Evolutionary conservation across 2,888 invertebrate species (phyloP).

Genomic region (Theodoxus fluviatilis): DNA sequence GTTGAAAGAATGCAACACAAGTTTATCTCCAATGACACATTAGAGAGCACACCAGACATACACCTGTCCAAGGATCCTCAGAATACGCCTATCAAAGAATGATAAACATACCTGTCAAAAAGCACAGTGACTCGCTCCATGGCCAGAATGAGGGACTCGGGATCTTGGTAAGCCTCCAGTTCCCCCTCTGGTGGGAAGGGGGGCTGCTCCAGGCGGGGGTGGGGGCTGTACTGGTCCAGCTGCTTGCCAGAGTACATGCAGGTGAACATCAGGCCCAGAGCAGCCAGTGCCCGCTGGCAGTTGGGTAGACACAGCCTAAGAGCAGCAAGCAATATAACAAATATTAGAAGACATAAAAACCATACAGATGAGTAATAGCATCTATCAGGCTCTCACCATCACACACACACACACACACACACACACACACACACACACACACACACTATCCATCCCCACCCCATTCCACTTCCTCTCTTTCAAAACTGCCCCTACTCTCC

Average conservation of each 20-base stretch:
- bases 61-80: background rate
- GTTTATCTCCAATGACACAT: background rate
- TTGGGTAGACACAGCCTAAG: slow-evolving; percentile 73
- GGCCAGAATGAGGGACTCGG: slow-evolving; percentile 79
- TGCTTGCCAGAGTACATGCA: slow-evolving; percentile 77
- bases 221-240: slow-evolving; percentile 59
- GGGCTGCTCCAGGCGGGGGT: slow-evolving; percentile 42
- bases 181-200: slow-evolving; percentile 41
- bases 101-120: slow-evolving; percentile 73
- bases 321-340: slow-evolving; percentile 21
- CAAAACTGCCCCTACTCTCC: too few relatives aligned
- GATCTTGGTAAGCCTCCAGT: slow-evolving; percentile 68
- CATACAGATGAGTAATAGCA: background rate
- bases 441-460: background rate
- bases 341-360: background rate
- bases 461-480: too few relatives aligned
- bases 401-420: too few relatives aligned
- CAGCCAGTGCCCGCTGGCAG: slow-evolving; percentile 75
- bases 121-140: slow-evolving; percentile 82
- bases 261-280: slow-evolving; percentile 77
- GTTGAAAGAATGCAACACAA: background rate
- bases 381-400: too few relatives aligned
- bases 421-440: too few relatives aligned
- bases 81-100: too few relatives aligned
- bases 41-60: background rate